These are phyloP conservation scores for Centruroides vittatus DNA, from an alignment of 1,140 invertebrate species.

Conservation along the genomic window DNA sequence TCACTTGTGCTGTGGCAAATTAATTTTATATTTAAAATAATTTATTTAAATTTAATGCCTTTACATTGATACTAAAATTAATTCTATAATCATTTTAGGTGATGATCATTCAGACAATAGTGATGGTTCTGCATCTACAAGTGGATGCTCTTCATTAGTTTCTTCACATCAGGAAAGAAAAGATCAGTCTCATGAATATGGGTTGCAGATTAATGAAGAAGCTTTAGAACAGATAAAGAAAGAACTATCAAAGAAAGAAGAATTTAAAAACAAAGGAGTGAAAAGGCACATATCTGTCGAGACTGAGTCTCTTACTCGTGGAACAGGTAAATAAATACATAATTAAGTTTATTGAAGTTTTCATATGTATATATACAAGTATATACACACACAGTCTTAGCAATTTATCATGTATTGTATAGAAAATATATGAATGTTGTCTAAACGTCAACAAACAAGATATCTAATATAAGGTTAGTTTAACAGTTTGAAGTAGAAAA, in stretches of 20 bases:
- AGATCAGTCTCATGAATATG: neutral
- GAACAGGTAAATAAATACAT: neutral
- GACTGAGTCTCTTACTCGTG: neutral
- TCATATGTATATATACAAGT: no score
- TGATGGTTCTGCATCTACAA: slow-evolving; percentile 13
- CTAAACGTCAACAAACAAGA: no score
- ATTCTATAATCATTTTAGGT: neutral
- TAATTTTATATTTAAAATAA: no score
- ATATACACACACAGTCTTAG: no score
- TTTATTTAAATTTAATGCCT: no score
- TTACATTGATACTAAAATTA: no score
- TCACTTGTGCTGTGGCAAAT: no score
- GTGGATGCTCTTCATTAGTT: slow-evolving; percentile 13
- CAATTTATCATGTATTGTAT: no score
- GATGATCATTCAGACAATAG: slow-evolving; percentile 16
- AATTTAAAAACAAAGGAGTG: neutral
- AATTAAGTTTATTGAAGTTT: no score
- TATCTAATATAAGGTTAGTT: no score
- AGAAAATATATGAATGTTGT: no score
- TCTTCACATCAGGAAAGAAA: slow-evolving; percentile 5
- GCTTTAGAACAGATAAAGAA: neutral
- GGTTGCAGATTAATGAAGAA: neutral
- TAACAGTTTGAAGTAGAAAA: no score
- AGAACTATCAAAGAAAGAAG: neutral
- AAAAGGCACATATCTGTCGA: neutral